phyloP scores from a whole-genome alignment of 1,140 invertebrate species.

The Apis cerana region DNA sequence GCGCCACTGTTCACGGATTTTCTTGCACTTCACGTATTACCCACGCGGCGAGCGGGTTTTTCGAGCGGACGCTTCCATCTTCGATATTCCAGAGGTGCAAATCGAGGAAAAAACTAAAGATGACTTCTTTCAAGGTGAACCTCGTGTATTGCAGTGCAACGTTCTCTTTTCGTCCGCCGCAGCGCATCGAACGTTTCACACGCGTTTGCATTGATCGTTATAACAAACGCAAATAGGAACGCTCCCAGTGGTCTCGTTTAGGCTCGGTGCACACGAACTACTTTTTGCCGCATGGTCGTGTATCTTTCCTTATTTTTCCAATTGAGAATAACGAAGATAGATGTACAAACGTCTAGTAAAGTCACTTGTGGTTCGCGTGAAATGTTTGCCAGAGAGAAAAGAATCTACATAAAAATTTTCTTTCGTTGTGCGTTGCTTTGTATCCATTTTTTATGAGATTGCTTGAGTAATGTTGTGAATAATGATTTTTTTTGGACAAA shows the following conservation, averaged over 20 bases:
- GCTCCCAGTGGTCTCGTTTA: no score
- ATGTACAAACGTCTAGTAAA: no score
- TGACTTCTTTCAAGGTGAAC: constrained; percentile 25
- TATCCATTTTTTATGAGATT: not conserved
- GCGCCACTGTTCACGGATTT: constrained; percentile 24
- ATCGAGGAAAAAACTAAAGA: not conserved
- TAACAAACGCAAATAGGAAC: not conserved
- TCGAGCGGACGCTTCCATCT: constrained; percentile 7
- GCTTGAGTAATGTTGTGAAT: not conserved
- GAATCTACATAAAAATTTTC: not conserved
- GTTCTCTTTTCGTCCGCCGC: not conserved
- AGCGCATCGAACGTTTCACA: not conserved
- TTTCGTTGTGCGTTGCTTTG: not conserved
- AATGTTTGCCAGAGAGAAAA: not conserved
- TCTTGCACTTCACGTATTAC: constrained; percentile 1
- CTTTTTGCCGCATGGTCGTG: no score
- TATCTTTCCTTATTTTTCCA: no score
- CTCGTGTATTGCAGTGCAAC: not conserved
- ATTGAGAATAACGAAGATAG: no score
- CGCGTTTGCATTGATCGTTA: constrained; percentile 12
- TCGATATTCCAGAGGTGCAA: constrained; percentile 15
- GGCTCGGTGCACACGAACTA: no score
- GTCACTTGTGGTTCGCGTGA: not conserved
- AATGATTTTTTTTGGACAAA: not conserved
- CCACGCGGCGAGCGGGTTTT: constrained; percentile 28